These are phyloP conservation scores for Salvelinus namaycush DNA, from an alignment of 2,113 vertebrate species.

Conservation along the genomic window DNA sequence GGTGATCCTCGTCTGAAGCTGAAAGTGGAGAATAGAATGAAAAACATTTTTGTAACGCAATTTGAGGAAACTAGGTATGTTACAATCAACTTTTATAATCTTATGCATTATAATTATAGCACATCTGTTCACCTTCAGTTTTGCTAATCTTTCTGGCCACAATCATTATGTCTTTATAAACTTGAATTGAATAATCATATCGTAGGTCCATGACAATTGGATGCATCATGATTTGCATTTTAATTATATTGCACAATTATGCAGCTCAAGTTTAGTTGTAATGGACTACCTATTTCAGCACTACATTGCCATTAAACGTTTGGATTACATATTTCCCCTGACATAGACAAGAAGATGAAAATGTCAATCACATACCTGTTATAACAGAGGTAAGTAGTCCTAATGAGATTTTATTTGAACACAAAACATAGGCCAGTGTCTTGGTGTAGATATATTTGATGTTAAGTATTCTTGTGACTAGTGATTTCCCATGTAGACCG, in stretches of 20 bases:
- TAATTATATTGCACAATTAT: too few species aligned
- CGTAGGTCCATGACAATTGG: neutral
- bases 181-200: too few species aligned
- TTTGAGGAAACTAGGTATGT: constrained; percentile 65
- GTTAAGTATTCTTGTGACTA: too few species aligned
- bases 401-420: neutral
- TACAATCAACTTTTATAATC: neutral
- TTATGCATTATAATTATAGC: neutral
- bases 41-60: constrained; percentile 76
- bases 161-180: too few species aligned
- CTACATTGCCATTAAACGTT: neutral
- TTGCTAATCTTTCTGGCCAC: too few species aligned
- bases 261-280: neutral
- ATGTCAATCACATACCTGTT: constrained; percentile 61
- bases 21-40: constrained; percentile 62
- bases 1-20: constrained; percentile 57
- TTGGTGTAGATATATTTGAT: too few species aligned
- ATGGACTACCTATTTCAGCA: neutral
- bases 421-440: neutral
- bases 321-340: constrained; percentile 23
- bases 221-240: neutral
- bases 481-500: constrained; percentile 41
- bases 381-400: constrained; percentile 63
- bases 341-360: constrained; percentile 46
- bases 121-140: too few species aligned